Percentiles rank a stretch among this genome's conserved stretches.
phyloP scores from a whole-genome alignment of 2,888 invertebrate species.

The Campoletis raptor region DNA sequence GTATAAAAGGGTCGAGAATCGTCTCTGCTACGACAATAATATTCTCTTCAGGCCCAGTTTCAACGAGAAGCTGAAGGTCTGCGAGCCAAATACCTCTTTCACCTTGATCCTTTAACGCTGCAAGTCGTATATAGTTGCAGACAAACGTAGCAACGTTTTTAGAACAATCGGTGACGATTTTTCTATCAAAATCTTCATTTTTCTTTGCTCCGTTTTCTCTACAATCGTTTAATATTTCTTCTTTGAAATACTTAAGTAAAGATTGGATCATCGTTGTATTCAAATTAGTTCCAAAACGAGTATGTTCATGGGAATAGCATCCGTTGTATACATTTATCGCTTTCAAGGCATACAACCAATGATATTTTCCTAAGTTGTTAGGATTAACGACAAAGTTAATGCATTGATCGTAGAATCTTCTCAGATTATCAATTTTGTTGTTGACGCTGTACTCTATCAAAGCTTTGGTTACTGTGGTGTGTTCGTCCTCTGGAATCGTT shows the following conservation, averaged over 20 bases:
- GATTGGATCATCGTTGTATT: background rate
- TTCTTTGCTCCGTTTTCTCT: background rate
- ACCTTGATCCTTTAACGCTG: background rate
- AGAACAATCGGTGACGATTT: conserved; percentile 74
- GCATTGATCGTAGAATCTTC: conserved; percentile 44
- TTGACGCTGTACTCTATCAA: background rate
- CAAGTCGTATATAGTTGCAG: background rate
- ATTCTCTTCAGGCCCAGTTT: conserved; percentile 51
- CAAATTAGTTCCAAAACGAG: background rate
- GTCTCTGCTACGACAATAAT: conserved; percentile 38
- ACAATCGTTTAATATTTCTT: conserved; percentile 21
- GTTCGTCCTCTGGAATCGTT: conserved; percentile 59
- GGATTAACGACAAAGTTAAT: conserved; percentile 32
- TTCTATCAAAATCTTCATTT: conserved; percentile 67
- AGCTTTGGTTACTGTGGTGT: conserved; percentile 21
- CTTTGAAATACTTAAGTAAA: conserved; percentile 42
- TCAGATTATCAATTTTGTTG: background rate
- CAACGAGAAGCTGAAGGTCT: conserved; percentile 45
- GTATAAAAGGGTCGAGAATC: conserved; percentile 67
- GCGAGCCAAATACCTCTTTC: conserved; percentile 34
- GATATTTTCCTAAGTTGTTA: conserved; percentile 3
- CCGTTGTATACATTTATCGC: conserved; percentile 1
- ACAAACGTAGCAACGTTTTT: conserved; percentile 73
- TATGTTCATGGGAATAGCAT: background rate
- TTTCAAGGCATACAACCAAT: conserved; percentile 52